A percentile compares a stretch with the other conserved stretches of the same genome.
Evolutionary conservation across 2,113 vertebrate genomes (phyloP).

Genomic region (Donacobius atricapilla): DNA sequence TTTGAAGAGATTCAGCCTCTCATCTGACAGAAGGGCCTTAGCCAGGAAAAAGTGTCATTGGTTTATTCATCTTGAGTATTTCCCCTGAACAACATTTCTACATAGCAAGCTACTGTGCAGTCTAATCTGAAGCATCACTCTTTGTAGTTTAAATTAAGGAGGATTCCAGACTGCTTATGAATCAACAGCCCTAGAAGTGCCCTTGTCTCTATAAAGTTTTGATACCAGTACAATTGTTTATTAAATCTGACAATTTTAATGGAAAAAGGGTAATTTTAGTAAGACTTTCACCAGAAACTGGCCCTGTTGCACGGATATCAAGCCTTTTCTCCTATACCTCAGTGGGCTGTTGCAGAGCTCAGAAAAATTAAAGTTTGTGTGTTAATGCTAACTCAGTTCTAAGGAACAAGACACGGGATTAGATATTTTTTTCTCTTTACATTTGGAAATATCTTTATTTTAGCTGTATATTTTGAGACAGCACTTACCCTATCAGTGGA

Average conservation of each 20-base stretch:
- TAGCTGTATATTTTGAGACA: background rate
- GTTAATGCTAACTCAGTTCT: background rate
- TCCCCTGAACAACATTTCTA: background rate
- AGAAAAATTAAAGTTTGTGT: background rate
- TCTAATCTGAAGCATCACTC: background rate
- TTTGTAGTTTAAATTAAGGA: background rate
- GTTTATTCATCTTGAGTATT: background rate
- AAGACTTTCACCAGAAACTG: background rate
- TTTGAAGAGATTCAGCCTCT: background rate
- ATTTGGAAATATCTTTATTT: background rate
- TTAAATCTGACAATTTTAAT: background rate
- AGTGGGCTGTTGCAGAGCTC: accelerated
- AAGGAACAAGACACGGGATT: background rate
- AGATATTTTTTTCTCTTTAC: background rate
- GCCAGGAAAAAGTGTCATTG: background rate
- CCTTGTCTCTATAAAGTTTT: background rate
- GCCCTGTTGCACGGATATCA: background rate
- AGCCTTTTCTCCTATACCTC: background rate
- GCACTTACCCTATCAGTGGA: accelerated
- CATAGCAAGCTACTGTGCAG: background rate
- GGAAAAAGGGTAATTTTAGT: background rate
- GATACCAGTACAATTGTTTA: background rate
- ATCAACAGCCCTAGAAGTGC: background rate
- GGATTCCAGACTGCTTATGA: background rate
- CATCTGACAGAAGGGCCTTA: background rate